Percentiles rank a stretch among this genome's conserved stretches.
These are phyloP conservation scores for Girardinichthys multiradiatus DNA, from an alignment of 2,113 vertebrate genomes.

Conservation along the genomic window DNA sequence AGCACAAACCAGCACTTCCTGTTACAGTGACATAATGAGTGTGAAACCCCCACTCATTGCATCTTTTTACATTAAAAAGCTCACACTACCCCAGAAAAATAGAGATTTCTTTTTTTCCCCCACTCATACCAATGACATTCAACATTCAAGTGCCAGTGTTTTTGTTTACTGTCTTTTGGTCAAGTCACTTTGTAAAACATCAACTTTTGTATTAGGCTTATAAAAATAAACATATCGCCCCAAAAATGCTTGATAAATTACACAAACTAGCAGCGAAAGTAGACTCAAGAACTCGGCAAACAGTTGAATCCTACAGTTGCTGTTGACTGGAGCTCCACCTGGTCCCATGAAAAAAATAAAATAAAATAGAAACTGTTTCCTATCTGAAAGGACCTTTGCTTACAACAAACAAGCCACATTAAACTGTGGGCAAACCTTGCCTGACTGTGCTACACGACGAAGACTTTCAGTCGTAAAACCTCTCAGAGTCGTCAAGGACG, in stretches of 20 bases:
- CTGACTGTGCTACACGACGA: slow-evolving; percentile 26
- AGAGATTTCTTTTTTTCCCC: slow-evolving; percentile 82
- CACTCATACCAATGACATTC: slow-evolving; percentile 98
- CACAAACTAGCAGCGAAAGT: slow-evolving; percentile 99
- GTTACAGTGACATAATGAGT: slow-evolving; percentile 32
- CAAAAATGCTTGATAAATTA: slow-evolving; percentile 99
- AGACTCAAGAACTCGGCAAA: slow-evolving; percentile 97
- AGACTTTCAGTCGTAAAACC: slow-evolving; percentile 32
- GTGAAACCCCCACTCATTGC: slow-evolving; percentile 51
- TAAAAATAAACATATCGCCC: slow-evolving; percentile 99
- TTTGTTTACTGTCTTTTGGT: slow-evolving; percentile 98
- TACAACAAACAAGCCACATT: slow-evolving; percentile 49
- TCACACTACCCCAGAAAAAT: slow-evolving; percentile 99
- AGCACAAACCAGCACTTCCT: not conserved
- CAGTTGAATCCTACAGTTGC: slow-evolving; percentile 89
- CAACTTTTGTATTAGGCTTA: slow-evolving; percentile 92
- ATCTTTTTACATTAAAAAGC: slow-evolving; percentile 91
- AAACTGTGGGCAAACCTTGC: slow-evolving; percentile 4
- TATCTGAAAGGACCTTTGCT: slow-evolving; percentile 86
- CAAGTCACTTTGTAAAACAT: slow-evolving; percentile 94
- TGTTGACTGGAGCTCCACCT: slow-evolving; percentile 87
- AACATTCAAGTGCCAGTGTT: slow-evolving; percentile 99
- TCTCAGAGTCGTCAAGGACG: slow-evolving; percentile 92
- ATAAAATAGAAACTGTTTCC: slow-evolving; percentile 72
- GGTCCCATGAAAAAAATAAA: slow-evolving; percentile 83